Conservation (phyloP, 2,113 vertebrate genomes). For the Oryzias celebensis region DNA sequence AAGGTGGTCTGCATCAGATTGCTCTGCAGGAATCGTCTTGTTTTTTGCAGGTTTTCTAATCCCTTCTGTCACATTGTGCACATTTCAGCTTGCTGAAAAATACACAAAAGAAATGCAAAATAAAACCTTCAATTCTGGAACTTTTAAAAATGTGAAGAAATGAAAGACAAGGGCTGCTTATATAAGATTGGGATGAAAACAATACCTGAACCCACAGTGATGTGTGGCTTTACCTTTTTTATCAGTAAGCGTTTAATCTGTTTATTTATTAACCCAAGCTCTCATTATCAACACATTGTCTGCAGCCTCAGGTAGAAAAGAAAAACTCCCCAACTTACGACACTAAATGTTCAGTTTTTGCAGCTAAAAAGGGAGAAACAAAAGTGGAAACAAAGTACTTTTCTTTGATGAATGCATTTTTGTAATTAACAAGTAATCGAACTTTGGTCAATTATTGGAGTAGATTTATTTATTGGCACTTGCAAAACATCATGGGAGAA, state of each 20-base stretch:
- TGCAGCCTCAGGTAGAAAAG: neutral
- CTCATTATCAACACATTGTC: neutral
- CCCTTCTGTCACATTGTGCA: neutral
- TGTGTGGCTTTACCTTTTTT: neutral
- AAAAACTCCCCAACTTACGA: neutral
- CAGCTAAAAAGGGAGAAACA: no score
- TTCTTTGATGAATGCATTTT: no score
- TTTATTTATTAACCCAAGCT: constrained; percentile 1
- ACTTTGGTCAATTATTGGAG: no score
- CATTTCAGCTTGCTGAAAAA: neutral
- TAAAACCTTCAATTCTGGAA: no score
- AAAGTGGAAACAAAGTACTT: no score
- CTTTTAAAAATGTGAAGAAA: no score
- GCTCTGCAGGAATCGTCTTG: constrained; percentile 7
- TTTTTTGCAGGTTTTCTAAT: neutral
- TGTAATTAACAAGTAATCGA: no score
- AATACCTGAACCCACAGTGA: neutral
- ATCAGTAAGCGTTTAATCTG: neutral
- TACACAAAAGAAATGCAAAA: no score
- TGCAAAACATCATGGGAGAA: no score
- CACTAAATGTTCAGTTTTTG: no score
- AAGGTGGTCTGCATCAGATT: constrained; percentile 52
- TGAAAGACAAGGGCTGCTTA: no score
- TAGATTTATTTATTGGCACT: no score
- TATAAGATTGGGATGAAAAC: neutral